Evolutionary conservation across 1,140 invertebrate species (phyloP).

Genomic region (Leptinotarsa defecta): DNA sequence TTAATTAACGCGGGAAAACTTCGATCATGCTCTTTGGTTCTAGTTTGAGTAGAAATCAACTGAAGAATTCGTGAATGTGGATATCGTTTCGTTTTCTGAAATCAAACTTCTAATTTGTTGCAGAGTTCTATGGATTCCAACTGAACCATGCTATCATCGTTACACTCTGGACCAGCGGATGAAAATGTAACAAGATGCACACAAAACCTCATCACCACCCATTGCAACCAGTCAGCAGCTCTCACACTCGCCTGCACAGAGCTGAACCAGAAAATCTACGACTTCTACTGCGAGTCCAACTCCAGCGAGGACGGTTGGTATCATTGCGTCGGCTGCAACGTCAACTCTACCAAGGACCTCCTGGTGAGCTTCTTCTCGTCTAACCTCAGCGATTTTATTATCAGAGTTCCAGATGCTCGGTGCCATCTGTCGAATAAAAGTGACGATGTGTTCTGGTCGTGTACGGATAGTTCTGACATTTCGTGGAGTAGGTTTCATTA

Average conservation of each 20-base stretch:
- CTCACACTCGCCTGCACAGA: conserved; percentile 29
- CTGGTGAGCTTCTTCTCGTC: conserved; percentile 29
- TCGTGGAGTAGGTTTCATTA: conserved; percentile 54
- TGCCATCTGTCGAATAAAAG: conserved; percentile 40
- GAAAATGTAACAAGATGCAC: conserved; percentile 23
- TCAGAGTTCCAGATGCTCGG: conserved; percentile 29
- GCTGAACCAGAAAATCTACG: conserved; percentile 20
- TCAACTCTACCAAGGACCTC: conserved; percentile 28
- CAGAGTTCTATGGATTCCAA: conserved; percentile 9
- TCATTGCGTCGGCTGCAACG: conserved; percentile 33
- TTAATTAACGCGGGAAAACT: no score
- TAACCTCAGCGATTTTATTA: conserved; percentile 37
- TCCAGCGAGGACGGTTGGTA: conserved; percentile 21
- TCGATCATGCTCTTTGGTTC: no score
- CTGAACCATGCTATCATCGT: conserved; percentile 28
- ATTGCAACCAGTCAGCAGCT: conserved; percentile 32
- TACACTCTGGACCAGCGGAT: neutral
- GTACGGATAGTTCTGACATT: conserved; percentile 31
- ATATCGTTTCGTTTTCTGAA: no score
- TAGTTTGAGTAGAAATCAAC: no score
- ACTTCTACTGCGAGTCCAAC: conserved; percentile 40
- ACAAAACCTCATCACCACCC: conserved; percentile 24
- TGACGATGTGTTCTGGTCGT: conserved; percentile 42
- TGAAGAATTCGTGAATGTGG: no score
- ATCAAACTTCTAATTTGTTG: neutral